Evolutionary conservation across 2,797 vertebrate genomes (phyloP).

Genomic region (Phataginus tetradactyla): DNA sequence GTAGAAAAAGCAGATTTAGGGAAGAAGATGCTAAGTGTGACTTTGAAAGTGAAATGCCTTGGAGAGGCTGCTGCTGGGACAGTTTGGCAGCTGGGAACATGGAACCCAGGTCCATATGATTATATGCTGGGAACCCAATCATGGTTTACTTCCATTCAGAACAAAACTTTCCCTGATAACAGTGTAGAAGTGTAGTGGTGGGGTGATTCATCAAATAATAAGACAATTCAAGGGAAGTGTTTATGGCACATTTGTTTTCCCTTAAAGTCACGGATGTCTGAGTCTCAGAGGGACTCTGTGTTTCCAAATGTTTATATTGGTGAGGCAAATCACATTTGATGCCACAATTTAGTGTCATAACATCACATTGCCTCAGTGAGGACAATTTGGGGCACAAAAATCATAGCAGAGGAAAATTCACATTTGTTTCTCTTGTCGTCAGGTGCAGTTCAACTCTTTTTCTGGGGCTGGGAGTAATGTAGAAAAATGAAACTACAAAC

Average conservation of each 20-base stretch:
- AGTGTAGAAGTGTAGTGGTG: neutral
- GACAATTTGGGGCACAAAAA: neutral
- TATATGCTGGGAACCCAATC: neutral
- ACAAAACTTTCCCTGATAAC: neutral
- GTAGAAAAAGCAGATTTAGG: neutral
- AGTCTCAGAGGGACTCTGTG: neutral
- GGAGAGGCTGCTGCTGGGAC: neutral
- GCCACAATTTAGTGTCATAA: neutral
- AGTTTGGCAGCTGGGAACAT: neutral
- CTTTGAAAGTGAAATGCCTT: neutral
- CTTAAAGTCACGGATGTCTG: neutral
- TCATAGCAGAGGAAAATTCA: neutral
- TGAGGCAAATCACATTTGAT: neutral
- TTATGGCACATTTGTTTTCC: slow-evolving; percentile 28
- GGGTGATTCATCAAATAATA: neutral
- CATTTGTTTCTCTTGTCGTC: neutral
- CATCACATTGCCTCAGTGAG: neutral
- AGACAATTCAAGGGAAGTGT: neutral
- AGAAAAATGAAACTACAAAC: neutral
- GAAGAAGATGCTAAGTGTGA: neutral
- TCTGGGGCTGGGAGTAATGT: neutral
- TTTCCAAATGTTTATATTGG: neutral
- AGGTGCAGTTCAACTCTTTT: neutral
- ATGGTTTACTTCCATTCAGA: neutral
- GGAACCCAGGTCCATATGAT: neutral